Conservation (phyloP, 2,113 vertebrate genomes). For the Cynoglossus semilaevis region DNA sequence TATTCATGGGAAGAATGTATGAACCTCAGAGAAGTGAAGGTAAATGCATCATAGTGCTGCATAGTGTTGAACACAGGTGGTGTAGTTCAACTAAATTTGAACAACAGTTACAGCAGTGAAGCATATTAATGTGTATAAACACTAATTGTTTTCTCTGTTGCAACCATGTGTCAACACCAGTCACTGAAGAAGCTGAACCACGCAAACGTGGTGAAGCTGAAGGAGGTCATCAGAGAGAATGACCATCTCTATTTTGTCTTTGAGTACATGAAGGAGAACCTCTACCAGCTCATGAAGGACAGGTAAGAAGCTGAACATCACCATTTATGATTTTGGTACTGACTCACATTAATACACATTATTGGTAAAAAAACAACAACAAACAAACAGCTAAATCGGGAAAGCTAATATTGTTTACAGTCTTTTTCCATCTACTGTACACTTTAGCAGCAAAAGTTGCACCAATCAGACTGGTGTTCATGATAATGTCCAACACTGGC, state of each 20-base stretch:
- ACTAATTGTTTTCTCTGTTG: neutral
- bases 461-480: constrained; percentile 1
- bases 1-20: constrained; percentile 99
- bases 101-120: neutral
- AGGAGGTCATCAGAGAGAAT: constrained; percentile 97
- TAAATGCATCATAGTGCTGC: constrained; percentile 71
- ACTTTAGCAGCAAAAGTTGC: neutral
- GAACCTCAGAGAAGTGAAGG: constrained; percentile 98
- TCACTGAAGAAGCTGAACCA: constrained; percentile 98
- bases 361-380: too few species aligned
- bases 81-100: too few species aligned
- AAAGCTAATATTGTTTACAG: too few species aligned
- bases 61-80: too few species aligned
- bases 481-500: constrained; percentile 6
- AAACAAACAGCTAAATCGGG: too few species aligned
- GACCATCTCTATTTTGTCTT: constrained; percentile 98
- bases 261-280: constrained; percentile 99
- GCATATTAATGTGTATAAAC: neutral
- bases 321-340: neutral
- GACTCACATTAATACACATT: constrained; percentile 1
- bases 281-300: constrained; percentile 98
- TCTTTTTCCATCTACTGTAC: too few species aligned
- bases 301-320: constrained; percentile 76
- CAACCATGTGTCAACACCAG: constrained; percentile 67
- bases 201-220: constrained; percentile 95